These are phyloP conservation scores for Helostoma temminkii DNA, from an alignment of 2,797 vertebrate genomes.

Conservation along the genomic window DNA sequence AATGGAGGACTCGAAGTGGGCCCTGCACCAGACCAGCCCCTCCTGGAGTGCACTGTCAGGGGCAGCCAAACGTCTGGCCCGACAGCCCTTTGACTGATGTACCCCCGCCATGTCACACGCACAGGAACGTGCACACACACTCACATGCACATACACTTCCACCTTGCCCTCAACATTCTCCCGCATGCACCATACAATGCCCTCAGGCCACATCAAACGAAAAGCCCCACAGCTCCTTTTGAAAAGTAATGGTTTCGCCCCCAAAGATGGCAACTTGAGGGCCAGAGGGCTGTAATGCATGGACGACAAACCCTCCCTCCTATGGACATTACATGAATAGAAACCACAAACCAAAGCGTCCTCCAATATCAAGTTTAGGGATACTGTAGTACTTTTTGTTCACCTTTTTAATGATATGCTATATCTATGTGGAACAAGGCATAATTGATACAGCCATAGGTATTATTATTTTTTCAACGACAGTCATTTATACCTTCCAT, in stretches of 20 bases:
- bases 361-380: conserved; percentile 44
- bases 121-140: conserved; percentile 62
- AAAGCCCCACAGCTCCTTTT: conserved; percentile 80
- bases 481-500: not conserved
- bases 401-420: not conserved
- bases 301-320: conserved; percentile 63
- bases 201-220: conserved; percentile 84
- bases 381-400: conserved; percentile 38
- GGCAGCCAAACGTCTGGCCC: conserved; percentile 86
- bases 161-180: conserved; percentile 81
- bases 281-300: conserved; percentile 67
- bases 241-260: conserved; percentile 80
- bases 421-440: conserved; percentile 1
- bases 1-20: conserved; percentile 81
- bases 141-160: conserved; percentile 69
- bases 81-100: conserved; percentile 87
- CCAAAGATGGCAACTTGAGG: conserved; percentile 76
- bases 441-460: not conserved
- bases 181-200: conserved; percentile 80
- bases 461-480: not conserved
- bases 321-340: conserved; percentile 64
- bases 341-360: conserved; percentile 36
- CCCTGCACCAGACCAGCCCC: conserved; percentile 87
- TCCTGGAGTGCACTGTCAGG: conserved; percentile 87
- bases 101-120: conserved; percentile 85